These are phyloP conservation scores for Glareola pratincola DNA, from an alignment of 2,113 vertebrate genomes.

Conservation along the genomic window DNA sequence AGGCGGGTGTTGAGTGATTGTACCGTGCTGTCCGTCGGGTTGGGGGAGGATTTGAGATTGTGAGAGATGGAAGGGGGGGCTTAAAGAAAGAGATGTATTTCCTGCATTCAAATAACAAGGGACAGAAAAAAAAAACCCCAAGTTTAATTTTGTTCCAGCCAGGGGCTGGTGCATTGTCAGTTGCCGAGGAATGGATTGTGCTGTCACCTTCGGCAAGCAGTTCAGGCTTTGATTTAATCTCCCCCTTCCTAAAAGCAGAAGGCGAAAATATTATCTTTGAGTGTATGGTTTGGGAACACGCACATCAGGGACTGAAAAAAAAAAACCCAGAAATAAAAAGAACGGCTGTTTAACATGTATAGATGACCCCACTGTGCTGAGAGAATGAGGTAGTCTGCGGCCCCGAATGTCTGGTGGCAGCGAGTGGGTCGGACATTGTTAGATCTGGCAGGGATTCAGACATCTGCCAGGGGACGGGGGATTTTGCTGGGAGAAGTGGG, in stretches of 20 bases:
- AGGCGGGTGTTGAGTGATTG: background rate
- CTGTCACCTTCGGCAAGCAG: background rate
- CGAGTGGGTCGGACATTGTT: background rate
- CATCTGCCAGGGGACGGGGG: slow-evolving; percentile 23
- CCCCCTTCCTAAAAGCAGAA: background rate
- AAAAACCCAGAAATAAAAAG: background rate
- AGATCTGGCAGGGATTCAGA: slow-evolving; percentile 4
- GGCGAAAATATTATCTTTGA: background rate
- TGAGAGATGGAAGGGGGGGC: background rate
- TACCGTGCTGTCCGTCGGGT: background rate
- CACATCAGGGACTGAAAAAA: background rate
- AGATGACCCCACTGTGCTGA: background rate
- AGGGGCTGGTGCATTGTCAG: background rate
- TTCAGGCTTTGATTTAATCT: background rate
- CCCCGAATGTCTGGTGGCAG: background rate
- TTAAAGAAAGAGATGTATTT: slow-evolving; percentile 21
- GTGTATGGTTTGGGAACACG: background rate
- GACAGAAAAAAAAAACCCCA: background rate
- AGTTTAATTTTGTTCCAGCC: slow-evolving; percentile 52
- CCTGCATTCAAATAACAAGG: background rate
- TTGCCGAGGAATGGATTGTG: background rate
- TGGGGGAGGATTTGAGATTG: slow-evolving; percentile 20
- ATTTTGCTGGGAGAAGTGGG: slow-evolving; percentile 9
- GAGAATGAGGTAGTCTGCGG: background rate
- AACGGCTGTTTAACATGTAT: background rate